Conservation (phyloP, 2,888 invertebrate species). For the Calliopum simillimum region DNA sequence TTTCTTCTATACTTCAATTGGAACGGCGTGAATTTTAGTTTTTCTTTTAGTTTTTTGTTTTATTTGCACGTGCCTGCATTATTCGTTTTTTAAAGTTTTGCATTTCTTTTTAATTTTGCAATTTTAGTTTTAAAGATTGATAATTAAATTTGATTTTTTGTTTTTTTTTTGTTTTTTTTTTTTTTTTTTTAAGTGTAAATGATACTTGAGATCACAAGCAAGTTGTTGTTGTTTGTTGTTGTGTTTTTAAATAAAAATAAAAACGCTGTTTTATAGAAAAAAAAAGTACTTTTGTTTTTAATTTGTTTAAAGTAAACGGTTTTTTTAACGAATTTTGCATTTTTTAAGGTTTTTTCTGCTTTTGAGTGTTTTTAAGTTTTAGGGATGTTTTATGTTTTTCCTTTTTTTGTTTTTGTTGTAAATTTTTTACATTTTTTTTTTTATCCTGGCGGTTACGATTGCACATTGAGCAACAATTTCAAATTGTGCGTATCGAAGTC, state of each 20-base stretch:
- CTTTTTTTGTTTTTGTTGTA: constrained; percentile 38
- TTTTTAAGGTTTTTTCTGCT: constrained; percentile 35
- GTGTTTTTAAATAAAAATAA: constrained; percentile 37
- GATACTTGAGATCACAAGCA: constrained; percentile 65
- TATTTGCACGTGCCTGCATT: background rate
- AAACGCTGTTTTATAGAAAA: constrained; percentile 38
- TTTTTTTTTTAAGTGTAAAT: constrained; percentile 30
- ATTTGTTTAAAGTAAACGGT: constrained; percentile 27
- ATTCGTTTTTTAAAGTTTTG: constrained; percentile 26
- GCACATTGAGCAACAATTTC: constrained; percentile 75
- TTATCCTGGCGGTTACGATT: constrained; percentile 63
- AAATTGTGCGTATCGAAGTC: constrained; percentile 72
- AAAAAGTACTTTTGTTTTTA: constrained; percentile 44
- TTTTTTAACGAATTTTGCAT: constrained; percentile 25
- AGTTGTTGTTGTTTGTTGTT: constrained; percentile 47
- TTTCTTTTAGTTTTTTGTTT: background rate
- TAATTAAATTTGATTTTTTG: background rate
- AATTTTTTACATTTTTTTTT: constrained; percentile 36
- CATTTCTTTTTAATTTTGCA: constrained; percentile 25
- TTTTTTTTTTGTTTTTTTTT: constrained; percentile 21
- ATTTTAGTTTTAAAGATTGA: background rate
- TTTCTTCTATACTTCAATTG: constrained; percentile 13
- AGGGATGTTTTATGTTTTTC: constrained; percentile 28
- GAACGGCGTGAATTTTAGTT: constrained; percentile 23
- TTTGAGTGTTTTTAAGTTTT: constrained; percentile 38